Base-by-base conservation (phyloP, 2,888 invertebrate genomes). In the Pinctada fucata region DNA sequence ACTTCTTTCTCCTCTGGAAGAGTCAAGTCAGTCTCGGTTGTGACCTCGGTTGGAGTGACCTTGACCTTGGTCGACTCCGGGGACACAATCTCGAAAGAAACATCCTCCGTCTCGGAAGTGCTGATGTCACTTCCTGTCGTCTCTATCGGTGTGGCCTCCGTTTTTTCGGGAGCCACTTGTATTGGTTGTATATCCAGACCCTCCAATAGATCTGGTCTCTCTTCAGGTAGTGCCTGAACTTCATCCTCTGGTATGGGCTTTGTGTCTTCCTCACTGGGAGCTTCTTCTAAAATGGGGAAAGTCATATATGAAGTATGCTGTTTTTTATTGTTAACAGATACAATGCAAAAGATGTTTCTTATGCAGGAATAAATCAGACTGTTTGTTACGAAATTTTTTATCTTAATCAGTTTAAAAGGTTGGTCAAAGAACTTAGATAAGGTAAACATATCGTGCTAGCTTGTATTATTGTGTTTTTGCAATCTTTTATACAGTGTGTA, bases 21-120 rank as follows among this genome's bases (percentile, higher is more conserved):
- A 83, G 86, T 84, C 78, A 85, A 82, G 78, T 86, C 85, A 51
- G 79, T 80, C 70, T 87, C 86, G 77, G 82, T 81, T 52, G 81
- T 83, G 79, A 87, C 82, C 76, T 86, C 86, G 78, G 83, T 81
- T 49, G 85, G 84, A 84, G 86, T 81, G 77, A 83, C 76, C 78
- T 86, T 84, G 6, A 83, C 76, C 78, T 86, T 84, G 6, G 83
- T 82, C 78, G 84, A 82, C 83, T 85, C 87, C 68, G 82, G 79
- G 64, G 86, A 84, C 80, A 87, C 84, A 80, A 87, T 81, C 85
- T 88, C 87, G 84, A 86, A 87, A 84, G 87, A 85, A 86, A 88
- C 88, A 85, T 88, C 88, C 86, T 89, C 90, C 86, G 85, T 89
- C 85, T 86, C 88, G 72, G 83, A 81, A 78, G 84, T 81, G 65